Conservation (phyloP, 2,113 vertebrate genomes). For the Nasalis larvatus region DNA sequence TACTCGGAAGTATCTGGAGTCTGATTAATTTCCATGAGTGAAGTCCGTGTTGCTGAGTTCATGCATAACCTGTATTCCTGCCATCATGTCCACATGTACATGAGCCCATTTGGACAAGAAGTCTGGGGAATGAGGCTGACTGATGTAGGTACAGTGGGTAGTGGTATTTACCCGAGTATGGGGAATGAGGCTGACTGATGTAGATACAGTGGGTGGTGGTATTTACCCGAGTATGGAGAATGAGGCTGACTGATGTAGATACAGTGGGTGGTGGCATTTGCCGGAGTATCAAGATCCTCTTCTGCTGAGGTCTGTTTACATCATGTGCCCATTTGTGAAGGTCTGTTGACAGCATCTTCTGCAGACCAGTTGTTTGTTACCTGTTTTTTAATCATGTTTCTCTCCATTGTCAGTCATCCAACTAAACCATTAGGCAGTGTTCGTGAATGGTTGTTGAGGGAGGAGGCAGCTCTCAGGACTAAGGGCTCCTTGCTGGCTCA, state of each 20-base stretch:
- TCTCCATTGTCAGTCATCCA: neutral
- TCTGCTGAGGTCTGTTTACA: neutral
- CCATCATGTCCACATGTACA: neutral
- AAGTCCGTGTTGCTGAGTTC: neutral
- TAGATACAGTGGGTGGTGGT: too few species aligned
- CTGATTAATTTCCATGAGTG: neutral
- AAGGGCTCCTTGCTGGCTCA: fast-evolving
- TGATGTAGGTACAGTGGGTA: too few species aligned
- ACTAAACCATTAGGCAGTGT: fast-evolving
- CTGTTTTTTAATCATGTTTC: neutral
- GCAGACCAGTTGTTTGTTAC: neutral
- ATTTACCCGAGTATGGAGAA: fast-evolving
- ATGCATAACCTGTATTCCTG: too few species aligned
- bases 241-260: too few species aligned
- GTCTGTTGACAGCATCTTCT: neutral
- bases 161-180: fast-evolving
- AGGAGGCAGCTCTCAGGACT: neutral
- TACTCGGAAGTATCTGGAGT: neutral
- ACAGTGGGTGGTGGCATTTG: fast-evolving
- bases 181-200: too few species aligned
- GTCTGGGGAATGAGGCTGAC: neutral
- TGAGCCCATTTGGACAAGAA: neutral
- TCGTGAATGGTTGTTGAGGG: neutral
- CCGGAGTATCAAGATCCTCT: neutral
- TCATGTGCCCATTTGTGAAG: neutral